Percentiles rank a stretch among this genome's conserved stretches.
These are phyloP conservation scores for Eristalinus aeneus DNA, from an alignment of 2,888 invertebrate species.

Conservation along the genomic window DNA sequence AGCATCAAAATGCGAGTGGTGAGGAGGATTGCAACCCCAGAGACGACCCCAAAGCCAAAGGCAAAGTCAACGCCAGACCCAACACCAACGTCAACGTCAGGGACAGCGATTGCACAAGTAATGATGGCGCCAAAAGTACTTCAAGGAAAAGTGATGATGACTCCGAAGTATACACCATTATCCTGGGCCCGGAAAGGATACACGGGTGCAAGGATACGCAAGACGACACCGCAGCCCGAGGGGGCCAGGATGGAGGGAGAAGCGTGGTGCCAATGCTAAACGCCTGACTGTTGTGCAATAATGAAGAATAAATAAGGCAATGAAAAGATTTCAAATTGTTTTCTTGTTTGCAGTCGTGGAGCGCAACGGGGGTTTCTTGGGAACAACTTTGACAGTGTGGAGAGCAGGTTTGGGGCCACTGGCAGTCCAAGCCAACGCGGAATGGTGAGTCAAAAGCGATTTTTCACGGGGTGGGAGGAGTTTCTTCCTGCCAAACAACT, in stretches of 20 bases:
- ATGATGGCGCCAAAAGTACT: conserved; percentile 64
- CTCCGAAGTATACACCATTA: conserved; percentile 51
- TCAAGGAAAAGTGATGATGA: conserved; percentile 59
- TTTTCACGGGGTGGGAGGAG: no score
- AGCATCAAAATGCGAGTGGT: conserved; percentile 28
- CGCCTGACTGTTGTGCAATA: conserved; percentile 14
- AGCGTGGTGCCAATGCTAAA: conserved; percentile 5
- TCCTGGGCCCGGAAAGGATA: conserved; percentile 19
- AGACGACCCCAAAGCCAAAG: not conserved
- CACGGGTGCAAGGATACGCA: not conserved
- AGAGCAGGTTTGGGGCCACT: not conserved
- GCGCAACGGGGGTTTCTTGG: no score
- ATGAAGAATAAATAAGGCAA: conserved; percentile 40
- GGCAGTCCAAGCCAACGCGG: no score
- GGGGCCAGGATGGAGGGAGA: not conserved
- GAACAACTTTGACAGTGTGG: not conserved
- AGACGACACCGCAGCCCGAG: not conserved
- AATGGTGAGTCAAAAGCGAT: no score
- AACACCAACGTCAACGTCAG: not conserved
- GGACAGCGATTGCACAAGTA: conserved; percentile 24
- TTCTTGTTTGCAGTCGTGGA: not conserved
- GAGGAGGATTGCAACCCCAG: not conserved
- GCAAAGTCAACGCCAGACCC: not conserved
- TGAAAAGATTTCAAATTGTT: conserved; percentile 3
- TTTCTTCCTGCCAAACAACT: no score